phyloP scores from a whole-genome alignment of 2,888 invertebrate species.

The Sphaerophoria taeniata region DNA sequence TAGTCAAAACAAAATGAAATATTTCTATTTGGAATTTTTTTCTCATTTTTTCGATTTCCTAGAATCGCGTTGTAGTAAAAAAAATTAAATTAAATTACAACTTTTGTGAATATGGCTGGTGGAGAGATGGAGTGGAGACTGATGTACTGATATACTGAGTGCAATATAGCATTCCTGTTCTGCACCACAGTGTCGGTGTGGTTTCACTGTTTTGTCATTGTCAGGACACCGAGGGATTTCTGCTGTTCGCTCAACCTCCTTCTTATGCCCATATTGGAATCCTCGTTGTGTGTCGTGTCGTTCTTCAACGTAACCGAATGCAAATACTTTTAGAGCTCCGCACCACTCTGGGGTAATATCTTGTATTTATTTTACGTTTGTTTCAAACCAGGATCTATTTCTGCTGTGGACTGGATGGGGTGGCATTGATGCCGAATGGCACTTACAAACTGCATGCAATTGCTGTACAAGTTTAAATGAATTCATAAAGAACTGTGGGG shows the following conservation, averaged over 20 bases:
- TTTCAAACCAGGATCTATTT: slow-evolving; percentile 27
- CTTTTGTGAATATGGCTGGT: slow-evolving; percentile 58
- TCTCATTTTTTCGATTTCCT: slow-evolving; percentile 7
- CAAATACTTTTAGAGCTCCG: slow-evolving; percentile 11
- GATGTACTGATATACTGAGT: slow-evolving; percentile 40
- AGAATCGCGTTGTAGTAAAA: slow-evolving; percentile 38
- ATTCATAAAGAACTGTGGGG: slow-evolving; percentile 45
- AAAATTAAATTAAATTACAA: slow-evolving; percentile 63
- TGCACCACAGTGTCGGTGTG: slow-evolving; percentile 69
- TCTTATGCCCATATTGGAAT: neutral
- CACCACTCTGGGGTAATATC: slow-evolving; percentile 27
- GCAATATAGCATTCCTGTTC: slow-evolving; percentile 41
- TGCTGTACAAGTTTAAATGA: slow-evolving; percentile 39
- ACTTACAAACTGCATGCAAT: neutral
- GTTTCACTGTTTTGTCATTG: slow-evolving; percentile 71
- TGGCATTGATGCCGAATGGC: neutral
- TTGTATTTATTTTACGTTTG: slow-evolving; percentile 34
- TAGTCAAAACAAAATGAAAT: slow-evolving; percentile 52
- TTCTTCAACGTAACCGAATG: slow-evolving; percentile 25
- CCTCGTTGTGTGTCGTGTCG: neutral
- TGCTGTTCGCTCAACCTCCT: slow-evolving; percentile 6
- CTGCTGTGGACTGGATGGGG: neutral
- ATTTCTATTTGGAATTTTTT: slow-evolving; percentile 18
- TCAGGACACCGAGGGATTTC: slow-evolving; percentile 53
- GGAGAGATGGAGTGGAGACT: neutral